A percentile compares a stretch with the other conserved stretches of the same genome.
These are phyloP conservation scores for Agrochola macilenta DNA, from an alignment of 2,888 invertebrate genomes.

Conservation along the genomic window DNA sequence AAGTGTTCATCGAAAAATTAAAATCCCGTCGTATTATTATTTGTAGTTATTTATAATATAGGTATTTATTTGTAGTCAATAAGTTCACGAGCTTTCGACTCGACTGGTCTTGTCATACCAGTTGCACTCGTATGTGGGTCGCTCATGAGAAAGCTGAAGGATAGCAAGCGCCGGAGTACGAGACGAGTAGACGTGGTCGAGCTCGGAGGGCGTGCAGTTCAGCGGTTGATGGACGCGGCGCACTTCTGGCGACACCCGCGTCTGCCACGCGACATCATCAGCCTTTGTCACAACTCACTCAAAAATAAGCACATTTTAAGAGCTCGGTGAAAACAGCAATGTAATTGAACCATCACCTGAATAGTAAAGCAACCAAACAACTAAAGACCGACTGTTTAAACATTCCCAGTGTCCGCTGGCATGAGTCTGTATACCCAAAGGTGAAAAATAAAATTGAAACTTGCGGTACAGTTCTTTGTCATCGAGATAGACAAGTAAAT, in stretches of 20 bases:
- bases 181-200: no score
- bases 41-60: no score
- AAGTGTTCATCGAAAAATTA: constrained; percentile 26
- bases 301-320: constrained; percentile 24
- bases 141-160: constrained; percentile 54
- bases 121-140: constrained; percentile 46
- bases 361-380: neutral
- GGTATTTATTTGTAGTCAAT: constrained; percentile 30
- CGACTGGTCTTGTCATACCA: constrained; percentile 43
- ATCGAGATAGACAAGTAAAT: neutral
- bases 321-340: constrained; percentile 21
- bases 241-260: neutral
- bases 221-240: constrained; percentile 7
- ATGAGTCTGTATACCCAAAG: neutral
- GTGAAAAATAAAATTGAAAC: neutral
- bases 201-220: no score
- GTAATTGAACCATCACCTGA: neutral
- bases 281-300: constrained; percentile 17
- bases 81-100: constrained; percentile 47
- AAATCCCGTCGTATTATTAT: constrained; percentile 22
- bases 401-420: neutral
- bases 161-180: constrained; percentile 5
- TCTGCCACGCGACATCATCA: constrained; percentile 24
- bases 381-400: neutral
- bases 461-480: no score